Base-by-base conservation (phyloP, 2,888 invertebrate genomes). In the Zygogramma bicolorata region DNA sequence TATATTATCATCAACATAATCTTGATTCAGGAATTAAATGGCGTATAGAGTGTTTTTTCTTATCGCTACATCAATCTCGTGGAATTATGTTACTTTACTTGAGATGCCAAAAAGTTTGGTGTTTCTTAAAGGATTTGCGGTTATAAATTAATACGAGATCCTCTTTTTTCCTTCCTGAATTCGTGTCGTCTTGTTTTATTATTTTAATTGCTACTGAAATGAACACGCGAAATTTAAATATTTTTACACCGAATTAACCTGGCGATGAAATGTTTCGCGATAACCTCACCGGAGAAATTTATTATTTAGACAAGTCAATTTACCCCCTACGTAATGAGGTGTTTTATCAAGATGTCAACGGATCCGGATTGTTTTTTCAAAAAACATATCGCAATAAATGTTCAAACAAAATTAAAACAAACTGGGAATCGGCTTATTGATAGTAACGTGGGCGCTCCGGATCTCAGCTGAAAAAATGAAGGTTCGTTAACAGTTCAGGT, bases 1-100 rank as follows among this genome's bases (percentile, higher is more conserved):
- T 67, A 60, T 29, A 49, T 59, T 70, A 70, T 70, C 73, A 58
- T 70, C 60, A 70, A 73, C 70, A 70, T 68, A 68, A 73, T 73
- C 73, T 73, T 65, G 65, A 68, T 65, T 73, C 38, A 65, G 63
- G 63, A 72, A 68, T 72, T 72, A 72, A 72, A 72, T 68, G 68
- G 63, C 74, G 74, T 75, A 76, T 74, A 76, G 74, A 73, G 63
- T 73, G 75, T 74, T 75, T 73, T 53, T 70, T 49, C 57, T 70
- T 77, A 78, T 78, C 78, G 67, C 65, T 58, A 75, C 75, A 73
- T 73, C 69, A 62, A 77, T 77, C 77, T 70, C 71, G 53, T 62
- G 63, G 70, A 77, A 75, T 75, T 7, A 60, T 53, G 60, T 68
- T 72, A 65, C 59, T 68, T 68, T 59, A 66, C 68, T 49, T 61